Base-by-base conservation (phyloP, 2,113 vertebrate genomes). In the Benthochromis sp. region DNA sequence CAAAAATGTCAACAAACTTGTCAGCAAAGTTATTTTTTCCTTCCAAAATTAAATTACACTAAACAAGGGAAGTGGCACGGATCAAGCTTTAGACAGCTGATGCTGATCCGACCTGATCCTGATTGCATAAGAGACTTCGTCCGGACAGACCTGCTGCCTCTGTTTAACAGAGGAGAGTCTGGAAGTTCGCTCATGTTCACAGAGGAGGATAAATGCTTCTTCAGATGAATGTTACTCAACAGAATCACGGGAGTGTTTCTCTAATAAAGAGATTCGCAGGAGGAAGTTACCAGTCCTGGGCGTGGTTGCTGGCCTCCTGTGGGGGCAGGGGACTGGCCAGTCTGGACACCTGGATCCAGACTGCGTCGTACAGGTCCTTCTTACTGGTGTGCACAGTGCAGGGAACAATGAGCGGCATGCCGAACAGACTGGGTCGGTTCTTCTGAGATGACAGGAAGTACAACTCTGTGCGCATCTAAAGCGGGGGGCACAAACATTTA, bases 361-460 rank as follows among this genome's bases (percentile, higher is more conserved):
- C 97, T 0, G 98, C 97, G 38, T 99, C 99, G 5, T 99, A 99
- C 17, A 99, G 95, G 90, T 99, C 98, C 91, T 97, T 98, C 85
- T 98, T 98, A 84, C 97, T 96, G 2, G 98, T 99, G 91, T 98
- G 97, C 47, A 99, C 97, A 0, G 98, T 99, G 86, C 99, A 99
- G 7, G 99, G 99, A 7, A 99, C 98, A 29, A 99, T 99, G 2
- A 99, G 94, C 0, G 99, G 99, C 98, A 99, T 99, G 14, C 99
- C 99, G 84, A 99, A 99, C 90, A 99, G 97, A 90, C 98, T 99
- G 31, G 99, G 98, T 1, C 99, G 96, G 84, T 99, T 99, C 97
- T 99, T 99, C 95, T 99, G 99, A 83, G 98, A 98, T 0, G 99
- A 99, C 71, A 99, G 97, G 93, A 99, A 99, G 93, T 99, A 99